A percentile compares a stretch with the other conserved stretches of the same genome.
phyloP scores from a whole-genome alignment of 2,113 vertebrate species.

The Lathamus discolor region DNA sequence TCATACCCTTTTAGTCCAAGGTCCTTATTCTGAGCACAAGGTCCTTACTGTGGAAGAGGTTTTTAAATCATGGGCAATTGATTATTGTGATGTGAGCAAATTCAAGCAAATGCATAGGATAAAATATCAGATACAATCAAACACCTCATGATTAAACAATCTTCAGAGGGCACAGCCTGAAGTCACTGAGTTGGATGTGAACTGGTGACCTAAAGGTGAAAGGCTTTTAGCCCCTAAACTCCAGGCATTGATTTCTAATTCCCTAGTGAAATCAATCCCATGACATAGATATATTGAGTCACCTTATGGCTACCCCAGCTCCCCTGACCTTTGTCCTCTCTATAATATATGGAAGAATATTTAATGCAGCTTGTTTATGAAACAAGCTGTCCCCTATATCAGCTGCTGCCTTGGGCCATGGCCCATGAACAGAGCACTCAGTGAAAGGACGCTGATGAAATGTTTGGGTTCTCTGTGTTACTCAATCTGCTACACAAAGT shows the following conservation, averaged over 20 bases:
- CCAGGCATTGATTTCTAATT: slow-evolving; percentile 65
- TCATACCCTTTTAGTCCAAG: background rate
- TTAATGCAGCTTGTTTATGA: slow-evolving; percentile 57
- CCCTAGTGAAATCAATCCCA: slow-evolving; percentile 49
- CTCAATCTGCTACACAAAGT: background rate
- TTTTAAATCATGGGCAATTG: slow-evolving; percentile 13
- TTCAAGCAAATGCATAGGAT: slow-evolving; percentile 25
- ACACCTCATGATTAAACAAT: slow-evolving; percentile 43
- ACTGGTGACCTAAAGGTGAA: slow-evolving; percentile 65
- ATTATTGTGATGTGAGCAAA: slow-evolving; percentile 4
- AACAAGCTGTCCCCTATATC: background rate
- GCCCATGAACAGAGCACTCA: background rate
- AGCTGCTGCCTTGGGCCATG: background rate
- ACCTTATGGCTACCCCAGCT: slow-evolving; percentile 43
- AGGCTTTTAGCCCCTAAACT: slow-evolving; percentile 61
- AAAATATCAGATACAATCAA: slow-evolving; percentile 14
- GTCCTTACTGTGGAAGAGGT: background rate
- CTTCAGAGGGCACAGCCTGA: slow-evolving; percentile 1
- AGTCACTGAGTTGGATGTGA: slow-evolving; percentile 29
- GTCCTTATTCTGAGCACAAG: background rate
- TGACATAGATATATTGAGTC: slow-evolving; percentile 71
- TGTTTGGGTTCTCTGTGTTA: background rate
- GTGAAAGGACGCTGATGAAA: background rate
- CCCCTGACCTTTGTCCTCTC: slow-evolving; percentile 62
- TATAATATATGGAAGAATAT: slow-evolving; percentile 57